Evolutionary conservation across 2,797 vertebrate genomes (phyloP).

Genomic region (Muscicapa striata): DNA sequence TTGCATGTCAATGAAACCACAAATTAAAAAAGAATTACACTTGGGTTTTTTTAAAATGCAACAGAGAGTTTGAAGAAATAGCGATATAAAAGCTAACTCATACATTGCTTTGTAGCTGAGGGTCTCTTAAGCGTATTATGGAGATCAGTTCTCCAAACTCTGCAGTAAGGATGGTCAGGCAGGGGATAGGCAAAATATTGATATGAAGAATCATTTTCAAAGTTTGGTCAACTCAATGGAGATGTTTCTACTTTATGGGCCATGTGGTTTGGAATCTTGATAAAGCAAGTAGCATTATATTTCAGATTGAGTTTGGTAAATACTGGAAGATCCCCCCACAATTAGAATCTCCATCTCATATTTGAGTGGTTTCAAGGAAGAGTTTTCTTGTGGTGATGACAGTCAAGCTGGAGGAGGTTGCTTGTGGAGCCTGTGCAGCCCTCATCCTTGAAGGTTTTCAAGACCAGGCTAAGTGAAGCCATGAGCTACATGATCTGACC

Average conservation of each 20-base stretch:
- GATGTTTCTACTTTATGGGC: neutral
- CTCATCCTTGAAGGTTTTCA: neutral
- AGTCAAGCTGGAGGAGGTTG: neutral
- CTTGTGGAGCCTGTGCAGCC: neutral
- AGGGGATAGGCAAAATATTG: neutral
- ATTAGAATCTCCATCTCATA: neutral
- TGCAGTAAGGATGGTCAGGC: neutral
- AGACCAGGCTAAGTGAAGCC: neutral
- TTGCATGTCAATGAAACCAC: neutral
- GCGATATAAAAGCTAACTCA: neutral
- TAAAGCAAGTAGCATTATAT: neutral
- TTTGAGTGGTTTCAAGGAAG: neutral
- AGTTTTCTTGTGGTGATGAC: neutral
- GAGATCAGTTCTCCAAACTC: neutral
- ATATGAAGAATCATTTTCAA: neutral
- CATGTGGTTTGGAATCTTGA: neutral
- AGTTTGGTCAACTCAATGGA: fast-evolving
- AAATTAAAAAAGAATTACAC: conserved; percentile 31
- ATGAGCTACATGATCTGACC: neutral
- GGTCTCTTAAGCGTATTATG: neutral
- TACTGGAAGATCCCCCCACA: neutral
- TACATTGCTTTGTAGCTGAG: neutral
- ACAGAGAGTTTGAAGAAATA: neutral
- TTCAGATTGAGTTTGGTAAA: neutral
- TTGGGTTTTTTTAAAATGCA: neutral